Evolutionary conservation across 2,888 invertebrate species (phyloP).

Genomic region (Polietes domitor): DNA sequence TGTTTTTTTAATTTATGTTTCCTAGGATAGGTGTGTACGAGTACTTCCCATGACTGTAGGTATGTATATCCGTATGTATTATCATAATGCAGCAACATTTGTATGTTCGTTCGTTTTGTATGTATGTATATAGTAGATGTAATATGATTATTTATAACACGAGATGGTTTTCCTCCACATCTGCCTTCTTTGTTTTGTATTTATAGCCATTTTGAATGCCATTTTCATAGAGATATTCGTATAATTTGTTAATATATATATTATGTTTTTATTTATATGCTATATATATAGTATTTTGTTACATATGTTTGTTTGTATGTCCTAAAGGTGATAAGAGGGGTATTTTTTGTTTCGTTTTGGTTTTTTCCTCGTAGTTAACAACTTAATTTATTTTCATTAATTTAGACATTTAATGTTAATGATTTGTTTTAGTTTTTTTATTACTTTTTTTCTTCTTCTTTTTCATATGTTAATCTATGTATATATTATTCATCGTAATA

Average conservation of each 20-base stretch:
- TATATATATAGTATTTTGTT: conserved; percentile 27
- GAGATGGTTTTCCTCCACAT: not conserved
- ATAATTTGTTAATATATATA: conserved; percentile 3
- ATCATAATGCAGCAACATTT: conserved; percentile 50
- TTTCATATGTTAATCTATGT: conserved; percentile 11
- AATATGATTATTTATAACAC: conserved; percentile 46
- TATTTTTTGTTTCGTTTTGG: not conserved
- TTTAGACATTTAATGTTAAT: conserved; percentile 58
- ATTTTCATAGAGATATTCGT: conserved; percentile 31
- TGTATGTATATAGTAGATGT: conserved; percentile 8
- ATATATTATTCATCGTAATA: too few relatives aligned
- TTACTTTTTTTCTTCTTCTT: not conserved
- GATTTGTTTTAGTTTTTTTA: conserved; percentile 12
- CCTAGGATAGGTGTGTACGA: too few relatives aligned
- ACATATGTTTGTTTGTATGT: not conserved
- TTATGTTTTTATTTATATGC: not conserved
- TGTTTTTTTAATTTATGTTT: too few relatives aligned
- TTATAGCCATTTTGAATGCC: conserved; percentile 48
- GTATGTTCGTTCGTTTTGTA: conserved; percentile 36
- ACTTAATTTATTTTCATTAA: conserved; percentile 37
- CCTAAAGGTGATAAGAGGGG: not conserved
- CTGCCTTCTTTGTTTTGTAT: conserved; percentile 27
- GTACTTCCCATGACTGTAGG: too few relatives aligned
- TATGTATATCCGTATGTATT: conserved; percentile 33
- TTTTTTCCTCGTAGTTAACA: conserved; percentile 30